Percentiles rank a stretch among this genome's conserved stretches.
Evolutionary conservation across 1,140 invertebrate genomes (phyloP).

Genomic region (Arion vulgaris): DNA sequence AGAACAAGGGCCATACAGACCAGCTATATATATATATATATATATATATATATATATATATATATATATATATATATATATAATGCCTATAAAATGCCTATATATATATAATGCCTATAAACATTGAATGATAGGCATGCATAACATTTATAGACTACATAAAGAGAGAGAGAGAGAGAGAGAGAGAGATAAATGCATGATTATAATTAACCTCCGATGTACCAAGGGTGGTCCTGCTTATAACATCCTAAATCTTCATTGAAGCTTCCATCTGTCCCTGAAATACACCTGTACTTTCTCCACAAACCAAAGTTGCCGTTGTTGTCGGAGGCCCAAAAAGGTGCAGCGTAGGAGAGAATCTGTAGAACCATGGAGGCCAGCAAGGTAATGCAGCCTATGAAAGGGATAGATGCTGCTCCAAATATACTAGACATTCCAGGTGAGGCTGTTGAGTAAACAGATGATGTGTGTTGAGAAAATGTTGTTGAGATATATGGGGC

Average conservation of each 20-base stretch:
- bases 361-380: slow-evolving; percentile 49
- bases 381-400: slow-evolving; percentile 49
- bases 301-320: slow-evolving; percentile 48
- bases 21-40: too few relatives aligned
- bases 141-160: too few relatives aligned
- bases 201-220: slow-evolving; percentile 22
- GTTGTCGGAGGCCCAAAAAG: slow-evolving; percentile 52
- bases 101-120: too few relatives aligned
- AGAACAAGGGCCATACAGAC: too few relatives aligned
- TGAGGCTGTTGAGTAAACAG: too few relatives aligned
- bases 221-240: slow-evolving; percentile 3
- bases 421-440: slow-evolving; percentile 48
- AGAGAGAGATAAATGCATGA: not conserved
- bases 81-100: too few relatives aligned
- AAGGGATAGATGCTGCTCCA: slow-evolving; percentile 49
- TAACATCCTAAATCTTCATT: not conserved
- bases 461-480: too few relatives aligned
- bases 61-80: too few relatives aligned
- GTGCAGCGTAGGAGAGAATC: slow-evolving; percentile 54
- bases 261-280: not conserved
- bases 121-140: too few relatives aligned
- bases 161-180: not conserved
- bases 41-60: too few relatives aligned
- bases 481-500: too few relatives aligned
- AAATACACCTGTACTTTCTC: slow-evolving; percentile 44